phyloP scores from a whole-genome alignment of 2,113 vertebrate genomes.

The Lepisosteus osseus region DNA sequence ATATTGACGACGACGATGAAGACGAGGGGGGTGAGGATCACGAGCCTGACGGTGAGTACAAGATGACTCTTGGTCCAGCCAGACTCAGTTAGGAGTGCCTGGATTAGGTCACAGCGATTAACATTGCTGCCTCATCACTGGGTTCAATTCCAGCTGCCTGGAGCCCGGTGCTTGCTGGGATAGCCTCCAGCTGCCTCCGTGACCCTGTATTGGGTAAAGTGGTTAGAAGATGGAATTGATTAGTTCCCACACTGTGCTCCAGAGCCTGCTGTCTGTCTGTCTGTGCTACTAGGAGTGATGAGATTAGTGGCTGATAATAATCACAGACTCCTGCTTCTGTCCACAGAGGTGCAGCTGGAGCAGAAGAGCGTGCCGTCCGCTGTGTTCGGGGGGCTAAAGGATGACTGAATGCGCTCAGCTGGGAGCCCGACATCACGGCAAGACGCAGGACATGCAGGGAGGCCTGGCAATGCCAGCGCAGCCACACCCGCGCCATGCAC shows the following conservation, averaged over 20 bases:
- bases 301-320: background rate
- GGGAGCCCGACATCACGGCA: background rate
- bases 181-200: background rate
- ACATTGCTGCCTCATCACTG: background rate
- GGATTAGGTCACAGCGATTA: background rate
- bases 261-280: too few relatives aligned
- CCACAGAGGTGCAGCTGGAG: constrained; percentile 82
- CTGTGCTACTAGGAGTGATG: background rate
- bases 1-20: constrained; percentile 77
- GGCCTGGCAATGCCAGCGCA: too few relatives aligned
- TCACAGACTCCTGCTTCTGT: constrained; percentile 15
- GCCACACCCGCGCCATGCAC: too few relatives aligned
- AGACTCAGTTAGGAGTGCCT: background rate
- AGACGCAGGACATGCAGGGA: too few relatives aligned
- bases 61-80: background rate
- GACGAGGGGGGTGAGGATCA: constrained; percentile 70
- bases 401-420: constrained; percentile 60
- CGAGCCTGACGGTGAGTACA: constrained; percentile 77
- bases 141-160: too few relatives aligned
- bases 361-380: constrained; percentile 82
- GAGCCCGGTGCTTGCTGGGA: too few relatives aligned
- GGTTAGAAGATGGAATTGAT: background rate
- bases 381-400: constrained; percentile 85
- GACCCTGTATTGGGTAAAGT: background rate
- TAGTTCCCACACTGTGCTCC: background rate